These are phyloP conservation scores for Latrodectus hesperus DNA, from an alignment of 2,888 invertebrate genomes.

Conservation along the genomic window DNA sequence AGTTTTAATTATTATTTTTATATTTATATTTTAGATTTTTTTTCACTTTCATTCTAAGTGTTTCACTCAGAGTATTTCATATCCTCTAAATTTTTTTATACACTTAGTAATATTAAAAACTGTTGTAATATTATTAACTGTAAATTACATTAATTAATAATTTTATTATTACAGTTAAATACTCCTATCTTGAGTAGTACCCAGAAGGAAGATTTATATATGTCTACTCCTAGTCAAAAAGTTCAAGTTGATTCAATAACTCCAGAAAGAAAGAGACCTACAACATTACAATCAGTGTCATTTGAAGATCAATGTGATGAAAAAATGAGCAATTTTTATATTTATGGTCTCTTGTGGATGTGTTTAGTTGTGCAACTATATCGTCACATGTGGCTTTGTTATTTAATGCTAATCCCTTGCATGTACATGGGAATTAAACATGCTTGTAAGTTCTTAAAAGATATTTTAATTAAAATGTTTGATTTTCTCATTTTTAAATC, in stretches of 20 bases:
- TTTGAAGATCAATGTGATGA: conserved; percentile 33
- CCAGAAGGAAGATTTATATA: not conserved
- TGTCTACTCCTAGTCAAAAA: conserved; percentile 38
- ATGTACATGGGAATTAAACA: conserved; percentile 81
- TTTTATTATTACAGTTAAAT: not conserved
- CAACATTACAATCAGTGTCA: not conserved
- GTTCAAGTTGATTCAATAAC: conserved; percentile 68
- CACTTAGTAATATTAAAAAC: too few relatives aligned
- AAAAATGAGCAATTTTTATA: conserved; percentile 74
- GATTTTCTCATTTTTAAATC: too few relatives aligned
- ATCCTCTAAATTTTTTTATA: too few relatives aligned
- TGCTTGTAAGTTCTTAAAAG: conserved; percentile 73
- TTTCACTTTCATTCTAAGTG: too few relatives aligned
- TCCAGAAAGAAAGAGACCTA: conserved; percentile 47
- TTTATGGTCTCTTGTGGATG: conserved; percentile 82
- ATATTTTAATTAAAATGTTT: not conserved
- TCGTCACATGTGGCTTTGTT: conserved; percentile 88
- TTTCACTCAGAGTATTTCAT: too few relatives aligned
- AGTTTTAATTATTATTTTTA: too few relatives aligned
- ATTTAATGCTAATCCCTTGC: conserved; percentile 85
- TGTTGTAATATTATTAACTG: too few relatives aligned
- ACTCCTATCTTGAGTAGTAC: not conserved
- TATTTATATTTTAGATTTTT: too few relatives aligned
- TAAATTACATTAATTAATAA: too few relatives aligned
- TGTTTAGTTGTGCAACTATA: conserved; percentile 89